Conservation (phyloP, 2,113 vertebrate species). For the Toxotes jaculatrix region DNA sequence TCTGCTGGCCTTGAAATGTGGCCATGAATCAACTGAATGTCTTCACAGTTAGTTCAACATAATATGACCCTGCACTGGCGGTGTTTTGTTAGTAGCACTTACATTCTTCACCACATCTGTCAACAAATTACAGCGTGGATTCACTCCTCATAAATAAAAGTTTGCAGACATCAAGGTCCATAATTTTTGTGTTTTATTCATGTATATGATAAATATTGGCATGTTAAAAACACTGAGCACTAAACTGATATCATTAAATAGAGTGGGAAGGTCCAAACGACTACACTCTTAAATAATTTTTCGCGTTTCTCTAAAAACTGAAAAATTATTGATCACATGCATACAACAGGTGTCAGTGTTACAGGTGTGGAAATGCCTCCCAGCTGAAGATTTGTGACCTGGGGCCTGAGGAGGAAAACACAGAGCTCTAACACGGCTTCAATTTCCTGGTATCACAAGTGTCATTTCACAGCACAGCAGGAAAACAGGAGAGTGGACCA, state of each 20-base stretch:
- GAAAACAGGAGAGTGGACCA: conserved; percentile 19
- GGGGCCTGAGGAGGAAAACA: conserved; percentile 1
- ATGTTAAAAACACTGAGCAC: background rate
- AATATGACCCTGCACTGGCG: background rate
- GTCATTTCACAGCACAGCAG: conserved; percentile 46
- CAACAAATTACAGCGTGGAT: background rate
- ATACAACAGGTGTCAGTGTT: background rate
- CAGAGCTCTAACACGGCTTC: background rate
- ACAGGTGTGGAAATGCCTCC: background rate
- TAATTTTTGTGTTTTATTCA: too few species aligned
- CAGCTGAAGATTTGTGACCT: conserved; percentile 23
- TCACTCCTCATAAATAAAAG: background rate
- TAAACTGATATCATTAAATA: background rate
- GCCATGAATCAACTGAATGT: background rate
- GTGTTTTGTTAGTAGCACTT: background rate
- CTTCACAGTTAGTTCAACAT: background rate
- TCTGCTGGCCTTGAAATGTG: background rate
- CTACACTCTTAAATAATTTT: background rate
- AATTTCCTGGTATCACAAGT: conserved; percentile 38
- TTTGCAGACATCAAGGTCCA: background rate
- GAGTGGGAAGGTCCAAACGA: background rate
- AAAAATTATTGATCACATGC: background rate
- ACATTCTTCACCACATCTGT: background rate
- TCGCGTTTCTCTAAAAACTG: background rate
- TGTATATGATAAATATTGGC: background rate